These are phyloP conservation scores for Carollia perspicillata DNA, from an alignment of 2,113 vertebrate species.

Conservation along the genomic window DNA sequence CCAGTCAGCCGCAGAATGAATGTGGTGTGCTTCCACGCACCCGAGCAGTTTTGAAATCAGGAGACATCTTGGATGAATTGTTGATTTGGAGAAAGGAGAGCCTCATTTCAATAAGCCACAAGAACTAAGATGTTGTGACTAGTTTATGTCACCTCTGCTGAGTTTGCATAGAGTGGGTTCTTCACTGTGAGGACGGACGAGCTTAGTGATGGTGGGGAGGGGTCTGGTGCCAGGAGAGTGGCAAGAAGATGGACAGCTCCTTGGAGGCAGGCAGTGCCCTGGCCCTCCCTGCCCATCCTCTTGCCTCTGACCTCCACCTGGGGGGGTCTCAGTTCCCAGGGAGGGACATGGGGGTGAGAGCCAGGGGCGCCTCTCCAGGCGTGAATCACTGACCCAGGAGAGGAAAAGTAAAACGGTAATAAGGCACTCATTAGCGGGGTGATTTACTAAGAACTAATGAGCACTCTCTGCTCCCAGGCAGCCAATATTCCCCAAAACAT, in stretches of 20 bases:
- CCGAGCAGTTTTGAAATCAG: not conserved
- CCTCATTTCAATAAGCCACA: not conserved
- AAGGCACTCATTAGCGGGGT: not conserved
- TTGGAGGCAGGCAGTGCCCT: not conserved
- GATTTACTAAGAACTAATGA: not conserved
- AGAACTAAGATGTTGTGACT: not conserved
- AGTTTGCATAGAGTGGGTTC: not conserved
- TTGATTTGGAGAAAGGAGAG: not conserved
- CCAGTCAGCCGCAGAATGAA: not conserved
- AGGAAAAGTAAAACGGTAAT: not conserved
- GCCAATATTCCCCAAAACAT: not conserved
- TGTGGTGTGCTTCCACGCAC: not conserved
- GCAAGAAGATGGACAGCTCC: not conserved
- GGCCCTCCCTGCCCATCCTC: not conserved
- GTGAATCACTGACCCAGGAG: not conserved
- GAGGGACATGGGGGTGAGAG: fast-evolving
- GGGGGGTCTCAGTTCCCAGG: not conserved
- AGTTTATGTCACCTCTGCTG: not conserved
- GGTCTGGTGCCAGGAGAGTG: fast-evolving
- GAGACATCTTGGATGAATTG: not conserved
- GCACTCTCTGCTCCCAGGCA: not conserved
- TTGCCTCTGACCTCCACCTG: not conserved
- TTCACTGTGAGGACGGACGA: not conserved
- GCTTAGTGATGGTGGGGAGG: not conserved
- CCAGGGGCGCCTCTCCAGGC: not conserved